Evolutionary conservation across 2,888 invertebrate genomes (phyloP), one percentile per base, ranked within the genome.

Genomic region (Conus canariensis): DNA sequence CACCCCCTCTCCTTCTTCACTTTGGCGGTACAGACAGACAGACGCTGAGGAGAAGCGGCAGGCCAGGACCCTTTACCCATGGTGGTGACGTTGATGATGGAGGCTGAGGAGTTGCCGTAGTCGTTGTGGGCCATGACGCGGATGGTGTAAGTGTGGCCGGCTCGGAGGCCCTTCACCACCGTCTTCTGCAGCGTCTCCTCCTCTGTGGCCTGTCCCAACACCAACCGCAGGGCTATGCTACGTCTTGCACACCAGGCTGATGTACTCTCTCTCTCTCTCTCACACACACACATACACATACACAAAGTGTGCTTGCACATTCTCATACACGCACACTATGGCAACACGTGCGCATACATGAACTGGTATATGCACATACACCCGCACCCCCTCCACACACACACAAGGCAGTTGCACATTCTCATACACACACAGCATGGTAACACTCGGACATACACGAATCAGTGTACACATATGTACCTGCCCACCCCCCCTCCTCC

Each of bases 51-150:
- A 19, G 12, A 56, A 58, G 5, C 74, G 4, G n/a, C 74, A 74
- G 3, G n/a, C 45, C 8, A 60, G 5, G 22, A 74, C 1, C 30
- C 22, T 14, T 67, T 30, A 80, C 90, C 58, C 67, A 86, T 7
- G n/a, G 86, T 86, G 64, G 86, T 67, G 60, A 86, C 16, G 25
- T 12, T 64, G 45, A 90, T 19, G 3, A 22, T 9, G 58, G 74
- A 67, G 8, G 59, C 14, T 0, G 56, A 45, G 16, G 87, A 87
- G 25, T 60, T 87, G 1, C 91, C 91, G 4, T 88, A 80, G 7
- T 25, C 64, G 64, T 90, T 91, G 45, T 12, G 30, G 14, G 90
- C 88, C 0, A 8, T 22, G 25, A 91, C 88, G 58, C 87, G 67
- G 8, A 91, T 7, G 2, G 60, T 16, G 56, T 90, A 90, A 1